Conservation (phyloP, 2,888 invertebrate genomes). For the Ethmia dodecea region DNA sequence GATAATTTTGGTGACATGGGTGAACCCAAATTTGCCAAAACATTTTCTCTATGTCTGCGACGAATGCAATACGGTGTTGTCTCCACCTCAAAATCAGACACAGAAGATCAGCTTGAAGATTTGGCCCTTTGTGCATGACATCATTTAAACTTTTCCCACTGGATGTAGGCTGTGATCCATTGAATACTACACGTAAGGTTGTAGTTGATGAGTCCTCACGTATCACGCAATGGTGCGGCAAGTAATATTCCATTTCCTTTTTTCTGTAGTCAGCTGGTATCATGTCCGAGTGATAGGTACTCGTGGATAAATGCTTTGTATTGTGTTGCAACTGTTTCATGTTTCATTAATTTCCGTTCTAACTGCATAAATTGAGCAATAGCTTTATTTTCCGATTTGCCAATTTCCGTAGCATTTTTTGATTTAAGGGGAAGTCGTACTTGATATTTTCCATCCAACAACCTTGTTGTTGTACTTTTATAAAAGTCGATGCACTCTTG, state of each 20-base stretch:
- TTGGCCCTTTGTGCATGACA: slow-evolving; percentile 11
- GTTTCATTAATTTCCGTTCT: slow-evolving; percentile 4
- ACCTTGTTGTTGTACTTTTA: neutral
- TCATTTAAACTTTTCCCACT: slow-evolving; percentile 8
- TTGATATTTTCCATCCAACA: slow-evolving; percentile 1
- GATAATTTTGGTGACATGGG: slow-evolving; percentile 7
- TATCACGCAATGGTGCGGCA: slow-evolving; percentile 11
- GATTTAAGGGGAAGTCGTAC: slow-evolving; percentile 6
- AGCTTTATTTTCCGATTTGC: slow-evolving; percentile 1
- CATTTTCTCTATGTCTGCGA: slow-evolving; percentile 9
- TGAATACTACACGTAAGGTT: slow-evolving; percentile 8
- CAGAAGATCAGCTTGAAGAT: slow-evolving; percentile 15
- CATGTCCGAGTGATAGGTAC: slow-evolving; percentile 1
- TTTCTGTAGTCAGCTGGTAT: neutral
- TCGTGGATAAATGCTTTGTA: slow-evolving; percentile 6
- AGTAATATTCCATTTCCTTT: neutral
- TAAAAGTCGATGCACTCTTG: neutral
- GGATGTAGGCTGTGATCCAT: slow-evolving; percentile 8
- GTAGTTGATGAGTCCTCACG: slow-evolving; percentile 10
- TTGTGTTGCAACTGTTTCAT: neutral
- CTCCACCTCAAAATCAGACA: slow-evolving; percentile 7
- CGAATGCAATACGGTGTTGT: slow-evolving; percentile 3
- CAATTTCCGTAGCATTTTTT: neutral
- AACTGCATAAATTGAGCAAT: slow-evolving; percentile 8
- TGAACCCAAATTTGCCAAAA: slow-evolving; percentile 9